A percentile compares a stretch with the other conserved stretches of the same genome.
Evolutionary conservation across 1,140 invertebrate genomes (phyloP).

Genomic region (Lanistes nyassanus): DNA sequence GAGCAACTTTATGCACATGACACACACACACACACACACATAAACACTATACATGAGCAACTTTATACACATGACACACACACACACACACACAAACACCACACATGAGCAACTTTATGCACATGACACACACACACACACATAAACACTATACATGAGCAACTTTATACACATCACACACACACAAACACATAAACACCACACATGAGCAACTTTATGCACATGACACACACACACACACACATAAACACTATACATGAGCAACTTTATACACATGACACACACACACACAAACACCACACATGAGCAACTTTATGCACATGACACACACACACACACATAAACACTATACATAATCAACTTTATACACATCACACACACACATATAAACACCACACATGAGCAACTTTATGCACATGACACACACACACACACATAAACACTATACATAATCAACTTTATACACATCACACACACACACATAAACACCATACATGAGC

Average conservation of each 20-base stretch:
- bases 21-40: constrained; percentile 6
- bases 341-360: not conserved
- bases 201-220: too few relatives aligned
- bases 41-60: not conserved
- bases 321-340: constrained; percentile 8
- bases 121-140: constrained; percentile 7
- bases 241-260: not conserved
- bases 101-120: not conserved
- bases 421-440: constrained; percentile 7
- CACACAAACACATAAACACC: too few relatives aligned
- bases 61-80: too few relatives aligned
- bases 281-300: too few relatives aligned
- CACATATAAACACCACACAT: too few relatives aligned
- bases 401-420: not conserved
- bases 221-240: not conserved
- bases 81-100: too few relatives aligned
- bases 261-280: too few relatives aligned
- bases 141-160: not conserved
- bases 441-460: not conserved
- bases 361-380: too few relatives aligned
- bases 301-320: not conserved
- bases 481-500: too few relatives aligned
- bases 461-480: too few relatives aligned
- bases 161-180: too few relatives aligned
- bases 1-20: not conserved